Evolutionary conservation across 2,797 vertebrate species (phyloP).

Genomic region (Parambassis ranga): DNA sequence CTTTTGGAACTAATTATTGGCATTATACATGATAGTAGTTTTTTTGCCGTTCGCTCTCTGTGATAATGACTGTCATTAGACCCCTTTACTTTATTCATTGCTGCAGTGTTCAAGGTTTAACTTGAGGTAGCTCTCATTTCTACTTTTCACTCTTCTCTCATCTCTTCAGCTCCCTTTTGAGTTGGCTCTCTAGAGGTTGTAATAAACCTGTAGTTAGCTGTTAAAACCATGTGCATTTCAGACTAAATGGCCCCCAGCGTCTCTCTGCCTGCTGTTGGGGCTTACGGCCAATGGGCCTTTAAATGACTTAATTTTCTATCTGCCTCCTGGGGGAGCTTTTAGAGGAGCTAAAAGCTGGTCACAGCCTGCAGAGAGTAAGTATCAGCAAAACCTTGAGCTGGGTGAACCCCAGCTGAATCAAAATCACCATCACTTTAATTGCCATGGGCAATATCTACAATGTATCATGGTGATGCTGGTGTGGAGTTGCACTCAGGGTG

Average conservation of each 20-base stretch:
- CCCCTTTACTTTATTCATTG: not conserved
- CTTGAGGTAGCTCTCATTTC: constrained; percentile 3
- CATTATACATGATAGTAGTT: constrained; percentile 33
- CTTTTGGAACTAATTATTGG: constrained; percentile 30
- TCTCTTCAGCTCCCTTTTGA: constrained; percentile 39
- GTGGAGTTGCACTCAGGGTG: not conserved
- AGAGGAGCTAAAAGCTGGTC: constrained; percentile 51
- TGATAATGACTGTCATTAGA: constrained; percentile 20
- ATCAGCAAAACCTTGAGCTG: constrained; percentile 38
- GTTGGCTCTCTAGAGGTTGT: constrained; percentile 39
- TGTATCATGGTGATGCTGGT: not conserved
- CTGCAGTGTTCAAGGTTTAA: constrained; percentile 5
- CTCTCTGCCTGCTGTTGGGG: constrained; percentile 60
- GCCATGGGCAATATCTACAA: constrained; percentile 1
- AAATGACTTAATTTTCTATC: constrained; percentile 74
- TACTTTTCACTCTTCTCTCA: not conserved
- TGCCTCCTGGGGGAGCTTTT: constrained; percentile 66
- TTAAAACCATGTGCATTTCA: constrained; percentile 74
- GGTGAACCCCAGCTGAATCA: constrained; percentile 31
- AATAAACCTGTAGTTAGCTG: constrained; percentile 70
- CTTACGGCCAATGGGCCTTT: constrained; percentile 71
- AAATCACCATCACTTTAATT: constrained; percentile 31
- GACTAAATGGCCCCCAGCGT: constrained; percentile 68
- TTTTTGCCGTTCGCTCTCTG: constrained; percentile 18
- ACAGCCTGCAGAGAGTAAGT: constrained; percentile 49